A percentile compares a stretch with the other conserved stretches of the same genome.
Conservation (phyloP, 2,888 invertebrate genomes). For the Epistrophe eligans region DNA sequence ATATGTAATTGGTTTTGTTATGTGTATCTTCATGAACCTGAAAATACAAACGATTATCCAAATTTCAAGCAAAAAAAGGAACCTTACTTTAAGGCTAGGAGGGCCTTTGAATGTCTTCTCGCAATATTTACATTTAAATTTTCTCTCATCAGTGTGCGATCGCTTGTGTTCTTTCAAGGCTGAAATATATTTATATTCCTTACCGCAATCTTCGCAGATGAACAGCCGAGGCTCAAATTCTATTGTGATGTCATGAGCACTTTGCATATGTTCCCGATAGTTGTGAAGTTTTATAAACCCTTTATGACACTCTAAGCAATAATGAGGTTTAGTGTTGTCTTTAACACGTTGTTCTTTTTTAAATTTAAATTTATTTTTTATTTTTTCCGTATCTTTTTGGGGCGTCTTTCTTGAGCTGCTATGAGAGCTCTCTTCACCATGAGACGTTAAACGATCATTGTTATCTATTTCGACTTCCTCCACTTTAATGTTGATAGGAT, state of each 20-base stretch:
- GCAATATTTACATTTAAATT: conserved; percentile 58
- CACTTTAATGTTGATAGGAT: background rate
- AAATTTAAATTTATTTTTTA: background rate
- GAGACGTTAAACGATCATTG: too few species aligned
- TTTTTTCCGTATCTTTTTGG: background rate
- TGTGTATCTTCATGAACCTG: conserved; percentile 81
- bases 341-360: background rate
- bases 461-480: background rate
- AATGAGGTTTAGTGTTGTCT: background rate
- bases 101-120: conserved; percentile 44
- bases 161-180: conserved; percentile 41
- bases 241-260: background rate
- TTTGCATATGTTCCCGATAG: background rate
- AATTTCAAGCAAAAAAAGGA: conserved; percentile 70
- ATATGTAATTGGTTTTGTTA: conserved; percentile 81
- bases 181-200: background rate
- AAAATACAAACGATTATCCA: conserved; percentile 2
- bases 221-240: background rate
- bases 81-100: background rate
- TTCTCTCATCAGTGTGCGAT: conserved; percentile 56
- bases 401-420: background rate
- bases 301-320: background rate
- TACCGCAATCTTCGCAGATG: conserved; percentile 12
- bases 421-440: background rate
- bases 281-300: background rate